Base-by-base conservation (phyloP, 2,113 vertebrate genomes). In the Silurus asotus region DNA sequence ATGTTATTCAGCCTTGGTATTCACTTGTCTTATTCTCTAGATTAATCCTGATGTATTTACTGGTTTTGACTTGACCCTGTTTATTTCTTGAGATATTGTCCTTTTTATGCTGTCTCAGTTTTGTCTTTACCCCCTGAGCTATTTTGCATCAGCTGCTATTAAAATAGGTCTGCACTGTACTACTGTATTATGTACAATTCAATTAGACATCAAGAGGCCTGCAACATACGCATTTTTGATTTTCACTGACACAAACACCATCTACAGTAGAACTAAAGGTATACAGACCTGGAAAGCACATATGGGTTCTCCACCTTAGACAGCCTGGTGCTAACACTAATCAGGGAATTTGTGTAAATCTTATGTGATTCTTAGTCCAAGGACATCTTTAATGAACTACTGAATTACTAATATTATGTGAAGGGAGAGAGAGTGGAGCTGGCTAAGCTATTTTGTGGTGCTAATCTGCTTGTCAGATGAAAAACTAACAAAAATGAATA, bases 341-440 rank as follows among this genome's bases (percentile, higher is more conserved):
- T 64, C 62, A 11, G 23, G 23, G 59, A 64, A 37, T 37, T 37
- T 37, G 37, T 2, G 37, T 37, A 64, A 64, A 20, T n/a, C 23
- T 9, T 23, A 62, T 23, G 59, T 62, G 20, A 62, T 23, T 62
- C 23, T 62, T 62, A 62, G 61, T 62, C 61, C 61, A 62, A 8
- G n/a, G 23, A 4, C n/a, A 65, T 37, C 25, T n/a, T n/a, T 13
- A 81, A 72, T 23, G 89, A 37, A 17, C 28, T n/a, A n/a, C 28
- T 88, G 90, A 92, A 93, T 92, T 91, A 91, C 70, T 51, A 87
- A 65, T 81, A 88, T 89, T 72, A 89, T 88, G 67, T 89, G 88
- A 84, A 90, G 76, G 85, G 89, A 58, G 78, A 74, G 90, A 89
- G 91, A 92, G 89, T 93, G 92, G 80, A 89, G 77, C 76, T 89